A percentile compares a stretch with the other conserved stretches of the same genome.
Conservation (phyloP, 2,797 vertebrate genomes). For the Xyrichtys novacula region DNA sequence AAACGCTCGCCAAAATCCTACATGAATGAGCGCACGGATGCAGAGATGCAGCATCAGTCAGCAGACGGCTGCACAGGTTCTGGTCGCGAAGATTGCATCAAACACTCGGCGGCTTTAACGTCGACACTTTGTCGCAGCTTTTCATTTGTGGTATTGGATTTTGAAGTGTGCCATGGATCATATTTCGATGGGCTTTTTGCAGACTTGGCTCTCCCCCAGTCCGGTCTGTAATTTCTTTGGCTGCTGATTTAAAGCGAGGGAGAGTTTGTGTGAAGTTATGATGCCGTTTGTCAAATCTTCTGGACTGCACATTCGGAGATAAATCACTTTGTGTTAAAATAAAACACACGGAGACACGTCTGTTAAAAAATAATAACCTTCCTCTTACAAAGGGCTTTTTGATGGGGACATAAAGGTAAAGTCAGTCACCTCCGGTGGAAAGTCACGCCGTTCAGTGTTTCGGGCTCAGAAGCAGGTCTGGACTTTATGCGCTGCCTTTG, state of each 20-base stretch:
- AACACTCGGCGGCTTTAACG: slow-evolving; percentile 18
- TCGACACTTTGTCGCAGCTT: slow-evolving; percentile 17
- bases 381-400: too few species aligned
- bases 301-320: not conserved
- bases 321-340: not conserved
- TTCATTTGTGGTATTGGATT: slow-evolving; percentile 24
- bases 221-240: slow-evolving; percentile 9
- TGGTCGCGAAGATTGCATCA: slow-evolving; percentile 18
- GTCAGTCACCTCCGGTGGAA: not conserved
- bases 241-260: slow-evolving; percentile 5
- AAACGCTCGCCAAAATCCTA: slow-evolving; percentile 48
- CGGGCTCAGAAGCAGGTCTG: slow-evolving; percentile 16
- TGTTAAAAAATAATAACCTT: too few species aligned
- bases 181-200: slow-evolving; percentile 2
- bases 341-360: not conserved
- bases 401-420: too few species aligned
- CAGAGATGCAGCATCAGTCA: slow-evolving; percentile 51
- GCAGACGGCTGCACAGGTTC: slow-evolving; percentile 13
- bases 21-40: slow-evolving; percentile 33
- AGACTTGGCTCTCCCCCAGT: not conserved
- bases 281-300: slow-evolving; percentile 2
- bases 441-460: not conserved
- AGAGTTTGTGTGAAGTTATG: slow-evolving; percentile 1
- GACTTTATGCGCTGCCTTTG: slow-evolving; percentile 38
- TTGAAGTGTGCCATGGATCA: slow-evolving; percentile 27